These are phyloP conservation scores for Drosophila anomalata DNA, from an alignment of 2,888 invertebrate genomes.

Conservation along the genomic window DNA sequence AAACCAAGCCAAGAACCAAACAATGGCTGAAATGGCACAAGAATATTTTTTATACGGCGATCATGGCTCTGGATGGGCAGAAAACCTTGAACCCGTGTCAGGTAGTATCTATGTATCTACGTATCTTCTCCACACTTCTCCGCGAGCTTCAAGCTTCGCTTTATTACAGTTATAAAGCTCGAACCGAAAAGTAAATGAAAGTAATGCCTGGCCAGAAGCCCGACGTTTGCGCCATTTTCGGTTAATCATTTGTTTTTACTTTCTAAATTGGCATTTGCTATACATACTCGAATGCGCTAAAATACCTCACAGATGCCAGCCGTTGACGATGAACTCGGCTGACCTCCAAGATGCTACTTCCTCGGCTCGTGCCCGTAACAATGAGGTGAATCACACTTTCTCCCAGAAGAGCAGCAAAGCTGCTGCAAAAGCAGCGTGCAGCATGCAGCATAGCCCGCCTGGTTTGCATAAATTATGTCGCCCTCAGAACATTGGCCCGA, in stretches of 20 bases:
- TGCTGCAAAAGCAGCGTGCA: conserved; percentile 7
- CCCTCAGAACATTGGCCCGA: conserved; percentile 57
- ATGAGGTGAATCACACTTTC: conserved; percentile 75
- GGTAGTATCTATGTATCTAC: neutral
- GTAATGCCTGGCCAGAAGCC: conserved; percentile 52
- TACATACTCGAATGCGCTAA: conserved; percentile 53
- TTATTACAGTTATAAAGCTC: conserved; percentile 74
- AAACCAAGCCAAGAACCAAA: conserved; percentile 29
- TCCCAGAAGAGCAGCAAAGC: conserved; percentile 38
- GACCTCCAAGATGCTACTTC: conserved; percentile 49
- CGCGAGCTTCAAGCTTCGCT: conserved; percentile 31
- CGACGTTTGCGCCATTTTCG: conserved; percentile 55
- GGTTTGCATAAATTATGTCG: conserved; percentile 72
- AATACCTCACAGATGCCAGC: conserved; percentile 38
- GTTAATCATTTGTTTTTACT: conserved; percentile 76
- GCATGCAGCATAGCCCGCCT: conserved; percentile 34
- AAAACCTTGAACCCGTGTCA: conserved; percentile 69
- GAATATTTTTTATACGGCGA: conserved; percentile 29
- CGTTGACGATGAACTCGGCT: conserved; percentile 61
- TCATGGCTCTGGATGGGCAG: conserved; percentile 3
- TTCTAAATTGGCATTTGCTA: conserved; percentile 79
- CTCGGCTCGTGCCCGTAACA: conserved; percentile 42
- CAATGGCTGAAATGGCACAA: conserved; percentile 47
- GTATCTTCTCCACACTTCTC: neutral
- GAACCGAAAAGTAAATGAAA: conserved; percentile 66